Evolutionary conservation across 2,888 invertebrate species (phyloP).

Genomic region (Cetonia aurata): DNA sequence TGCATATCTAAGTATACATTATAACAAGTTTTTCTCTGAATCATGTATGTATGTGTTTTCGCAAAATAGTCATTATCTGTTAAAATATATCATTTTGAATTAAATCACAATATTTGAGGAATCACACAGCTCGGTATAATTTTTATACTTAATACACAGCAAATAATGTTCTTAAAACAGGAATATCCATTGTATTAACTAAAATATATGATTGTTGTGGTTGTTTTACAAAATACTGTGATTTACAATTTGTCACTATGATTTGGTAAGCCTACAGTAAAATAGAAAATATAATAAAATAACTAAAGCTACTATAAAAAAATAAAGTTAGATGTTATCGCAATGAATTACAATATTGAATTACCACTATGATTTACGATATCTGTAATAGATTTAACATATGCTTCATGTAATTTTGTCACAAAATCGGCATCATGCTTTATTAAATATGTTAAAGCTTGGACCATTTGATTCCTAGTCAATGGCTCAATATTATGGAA

Average conservation of each 20-base stretch:
- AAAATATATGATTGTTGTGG: not conserved
- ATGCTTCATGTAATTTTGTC: constrained; percentile 91
- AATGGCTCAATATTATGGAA: constrained; percentile 75
- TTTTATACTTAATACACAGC: constrained; percentile 11
- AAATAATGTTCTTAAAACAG: constrained; percentile 20
- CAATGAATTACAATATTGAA: constrained; percentile 43
- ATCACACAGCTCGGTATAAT: constrained; percentile 31
- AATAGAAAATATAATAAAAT: constrained; percentile 40
- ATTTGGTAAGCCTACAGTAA: constrained; percentile 33
- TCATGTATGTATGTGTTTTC: constrained; percentile 26
- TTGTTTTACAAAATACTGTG: constrained; percentile 7
- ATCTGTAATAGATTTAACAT: constrained; percentile 87
- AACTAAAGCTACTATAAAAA: constrained; percentile 39
- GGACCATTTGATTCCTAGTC: constrained; percentile 88
- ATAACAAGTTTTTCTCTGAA: constrained; percentile 8
- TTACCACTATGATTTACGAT: constrained; percentile 51
- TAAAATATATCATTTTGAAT: constrained; percentile 30
- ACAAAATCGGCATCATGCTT: constrained; percentile 91
- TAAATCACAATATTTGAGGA: constrained; percentile 40
- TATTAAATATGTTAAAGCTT: constrained; percentile 88
- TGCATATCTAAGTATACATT: constrained; percentile 33
- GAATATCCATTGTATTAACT: constrained; percentile 4
- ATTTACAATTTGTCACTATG: constrained; percentile 23
- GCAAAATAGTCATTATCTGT: constrained; percentile 37
- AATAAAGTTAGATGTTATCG: constrained; percentile 37